Conservation (phyloP, 2,888 invertebrate species). For the Aphidoletes aphidimyza region DNA sequence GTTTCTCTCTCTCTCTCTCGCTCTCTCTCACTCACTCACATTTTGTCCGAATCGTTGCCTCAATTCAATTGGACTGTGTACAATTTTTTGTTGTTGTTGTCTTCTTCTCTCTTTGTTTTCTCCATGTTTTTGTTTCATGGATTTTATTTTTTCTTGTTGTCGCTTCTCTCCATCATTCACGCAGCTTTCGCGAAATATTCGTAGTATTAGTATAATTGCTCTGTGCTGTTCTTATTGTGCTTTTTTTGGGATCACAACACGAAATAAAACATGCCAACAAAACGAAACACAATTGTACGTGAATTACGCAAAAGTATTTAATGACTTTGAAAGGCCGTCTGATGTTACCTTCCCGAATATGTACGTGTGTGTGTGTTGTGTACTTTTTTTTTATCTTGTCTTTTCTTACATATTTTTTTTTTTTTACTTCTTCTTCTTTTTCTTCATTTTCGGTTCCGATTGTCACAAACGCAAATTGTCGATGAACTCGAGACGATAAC, state of each 20-base stretch:
- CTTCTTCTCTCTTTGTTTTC: not conserved
- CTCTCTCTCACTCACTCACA: not conserved
- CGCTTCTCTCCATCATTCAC: not conserved
- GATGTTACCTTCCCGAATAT: constrained; percentile 54
- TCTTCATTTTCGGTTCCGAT: constrained; percentile 45
- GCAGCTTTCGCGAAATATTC: constrained; percentile 39
- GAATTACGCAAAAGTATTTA: constrained; percentile 54
- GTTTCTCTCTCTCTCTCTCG: not conserved
- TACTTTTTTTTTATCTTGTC: constrained; percentile 27
- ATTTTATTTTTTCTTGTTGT: not conserved
- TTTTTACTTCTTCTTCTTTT: constrained; percentile 9
- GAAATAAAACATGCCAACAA: constrained; percentile 49
- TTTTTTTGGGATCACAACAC: constrained; percentile 51
- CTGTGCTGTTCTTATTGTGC: constrained; percentile 32
- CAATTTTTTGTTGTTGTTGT: not conserved
- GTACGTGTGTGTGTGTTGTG: not conserved
- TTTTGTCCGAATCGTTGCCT: not conserved
- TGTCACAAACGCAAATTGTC: constrained; percentile 41
- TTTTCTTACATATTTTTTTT: not conserved
- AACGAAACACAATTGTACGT: constrained; percentile 52
- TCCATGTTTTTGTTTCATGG: not conserved
- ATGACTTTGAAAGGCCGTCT: constrained; percentile 56
- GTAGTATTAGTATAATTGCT: constrained; percentile 42
- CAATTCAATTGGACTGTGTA: constrained; percentile 16
- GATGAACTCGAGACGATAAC: constrained; percentile 28